Percentiles rank a stretch among this genome's conserved stretches.
phyloP scores from a whole-genome alignment of 2,797 vertebrate species.

The Sarcoramphus papa region DNA sequence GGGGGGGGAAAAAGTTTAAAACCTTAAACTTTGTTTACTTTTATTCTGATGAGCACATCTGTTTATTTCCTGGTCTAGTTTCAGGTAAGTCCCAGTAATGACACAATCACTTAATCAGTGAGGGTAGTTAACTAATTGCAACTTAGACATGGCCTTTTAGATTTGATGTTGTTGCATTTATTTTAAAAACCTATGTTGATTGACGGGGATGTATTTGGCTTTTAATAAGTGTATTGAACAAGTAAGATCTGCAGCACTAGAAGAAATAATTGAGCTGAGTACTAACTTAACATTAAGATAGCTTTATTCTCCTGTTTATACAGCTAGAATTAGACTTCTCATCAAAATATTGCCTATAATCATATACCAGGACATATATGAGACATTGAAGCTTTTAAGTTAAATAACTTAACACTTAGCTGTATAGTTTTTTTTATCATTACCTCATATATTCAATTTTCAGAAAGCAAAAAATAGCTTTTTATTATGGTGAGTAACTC shows the following conservation, averaged over 20 bases:
- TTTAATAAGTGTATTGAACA: not conserved
- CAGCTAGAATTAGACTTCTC: not conserved
- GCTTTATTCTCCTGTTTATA: not conserved
- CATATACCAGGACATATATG: not conserved
- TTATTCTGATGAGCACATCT: not conserved
- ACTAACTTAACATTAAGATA: not conserved
- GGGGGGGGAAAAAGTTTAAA: not conserved
- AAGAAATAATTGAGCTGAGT: not conserved
- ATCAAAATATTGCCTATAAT: not conserved
- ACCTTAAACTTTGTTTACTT: not conserved
- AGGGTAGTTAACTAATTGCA: not conserved
- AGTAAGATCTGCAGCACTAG: not conserved
- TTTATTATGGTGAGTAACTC: not conserved
- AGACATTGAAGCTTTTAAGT: not conserved
- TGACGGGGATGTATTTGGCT: not conserved
- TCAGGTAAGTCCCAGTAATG: not conserved
- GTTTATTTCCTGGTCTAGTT: not conserved
- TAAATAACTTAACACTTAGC: not conserved
- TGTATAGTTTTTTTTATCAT: not conserved
- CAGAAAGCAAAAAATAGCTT: not conserved
- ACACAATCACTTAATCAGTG: not conserved
- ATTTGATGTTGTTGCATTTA: not conserved
- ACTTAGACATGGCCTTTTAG: not conserved
- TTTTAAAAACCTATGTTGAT: not conserved
- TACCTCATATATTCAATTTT: not conserved